Percentiles rank a stretch among this genome's conserved stretches.
These are phyloP conservation scores for Montipora foliosa DNA, from an alignment of 64 coral and sea anemone species.

Conservation along the genomic window DNA sequence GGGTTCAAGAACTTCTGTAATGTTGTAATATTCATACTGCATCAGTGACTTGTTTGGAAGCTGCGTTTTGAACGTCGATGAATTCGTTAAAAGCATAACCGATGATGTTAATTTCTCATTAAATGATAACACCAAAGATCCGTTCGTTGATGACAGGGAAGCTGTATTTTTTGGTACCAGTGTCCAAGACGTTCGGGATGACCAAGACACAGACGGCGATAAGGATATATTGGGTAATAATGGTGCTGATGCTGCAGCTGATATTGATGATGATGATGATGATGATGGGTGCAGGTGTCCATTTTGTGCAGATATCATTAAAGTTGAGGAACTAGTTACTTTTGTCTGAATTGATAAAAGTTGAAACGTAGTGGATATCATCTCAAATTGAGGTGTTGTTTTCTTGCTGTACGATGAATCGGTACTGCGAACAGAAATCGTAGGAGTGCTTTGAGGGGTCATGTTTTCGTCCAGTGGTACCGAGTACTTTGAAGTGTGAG, in stretches of 20 bases:
- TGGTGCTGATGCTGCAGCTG: background rate
- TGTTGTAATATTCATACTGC: constrained; percentile 1
- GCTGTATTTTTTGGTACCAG: background rate
- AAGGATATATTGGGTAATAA: background rate
- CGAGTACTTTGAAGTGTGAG: background rate
- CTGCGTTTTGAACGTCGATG: background rate
- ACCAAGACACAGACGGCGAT: background rate
- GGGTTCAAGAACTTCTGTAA: background rate
- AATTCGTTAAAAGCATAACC: background rate
- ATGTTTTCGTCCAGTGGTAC: background rate
- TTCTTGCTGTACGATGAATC: no score
- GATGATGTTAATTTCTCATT: background rate
- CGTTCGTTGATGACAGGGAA: background rate
- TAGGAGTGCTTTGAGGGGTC: background rate
- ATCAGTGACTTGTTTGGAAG: background rate
- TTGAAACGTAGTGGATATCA: no score
- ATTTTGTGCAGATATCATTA: background rate
- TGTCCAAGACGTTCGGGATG: background rate
- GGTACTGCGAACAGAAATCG: background rate
- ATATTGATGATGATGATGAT: background rate
- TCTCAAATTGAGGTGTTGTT: no score
- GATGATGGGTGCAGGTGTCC: background rate
- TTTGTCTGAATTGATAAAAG: no score
- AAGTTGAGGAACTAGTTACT: background rate
- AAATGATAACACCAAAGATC: no score